phyloP scores from a whole-genome alignment of 1,140 invertebrate genomes.

The Drosophila melanica region DNA sequence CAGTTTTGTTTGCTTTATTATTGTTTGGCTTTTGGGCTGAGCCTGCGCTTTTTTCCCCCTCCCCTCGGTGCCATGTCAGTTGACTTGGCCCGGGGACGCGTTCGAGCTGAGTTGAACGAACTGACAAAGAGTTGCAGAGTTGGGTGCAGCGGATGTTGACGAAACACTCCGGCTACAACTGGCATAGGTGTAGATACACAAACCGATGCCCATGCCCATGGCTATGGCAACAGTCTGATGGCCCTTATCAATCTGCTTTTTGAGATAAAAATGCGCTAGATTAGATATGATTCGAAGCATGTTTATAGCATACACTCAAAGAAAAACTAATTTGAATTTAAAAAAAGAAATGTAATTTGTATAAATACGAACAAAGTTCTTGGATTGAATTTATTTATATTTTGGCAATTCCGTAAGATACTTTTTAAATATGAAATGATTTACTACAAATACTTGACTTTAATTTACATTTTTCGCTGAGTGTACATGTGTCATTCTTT shows the following conservation, averaged over 20 bases:
- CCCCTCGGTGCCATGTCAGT: conserved; percentile 7
- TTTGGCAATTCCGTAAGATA: too few relatives aligned
- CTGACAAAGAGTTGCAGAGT: conserved; percentile 14
- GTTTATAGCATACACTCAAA: background rate
- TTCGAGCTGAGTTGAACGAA: conserved; percentile 36
- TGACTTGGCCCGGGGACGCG: conserved; percentile 18
- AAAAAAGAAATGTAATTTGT: too few relatives aligned
- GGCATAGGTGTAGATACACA: background rate
- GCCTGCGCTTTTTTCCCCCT: conserved; percentile 3
- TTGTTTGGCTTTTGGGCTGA: conserved; percentile 3
- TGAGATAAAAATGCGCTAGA: conserved; percentile 25
- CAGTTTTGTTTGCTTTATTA: conserved; percentile 34
- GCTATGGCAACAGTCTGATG: background rate
- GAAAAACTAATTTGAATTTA: too few relatives aligned
- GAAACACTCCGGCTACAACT: conserved; percentile 4
- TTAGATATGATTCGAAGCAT: conserved; percentile 42
- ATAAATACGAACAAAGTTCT: too few relatives aligned
- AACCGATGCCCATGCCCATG: background rate
- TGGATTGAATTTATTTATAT: too few relatives aligned
- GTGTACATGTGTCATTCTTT: background rate
- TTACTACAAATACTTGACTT: too few relatives aligned
- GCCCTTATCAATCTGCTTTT: conserved; percentile 35
- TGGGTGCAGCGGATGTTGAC: conserved; percentile 31
- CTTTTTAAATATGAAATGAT: too few relatives aligned
- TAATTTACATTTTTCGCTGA: too few relatives aligned